A percentile compares a stretch with the other conserved stretches of the same genome.
These are phyloP conservation scores for Helarctos malayanus DNA, from an alignment of 2,797 vertebrate genomes.

Conservation along the genomic window DNA sequence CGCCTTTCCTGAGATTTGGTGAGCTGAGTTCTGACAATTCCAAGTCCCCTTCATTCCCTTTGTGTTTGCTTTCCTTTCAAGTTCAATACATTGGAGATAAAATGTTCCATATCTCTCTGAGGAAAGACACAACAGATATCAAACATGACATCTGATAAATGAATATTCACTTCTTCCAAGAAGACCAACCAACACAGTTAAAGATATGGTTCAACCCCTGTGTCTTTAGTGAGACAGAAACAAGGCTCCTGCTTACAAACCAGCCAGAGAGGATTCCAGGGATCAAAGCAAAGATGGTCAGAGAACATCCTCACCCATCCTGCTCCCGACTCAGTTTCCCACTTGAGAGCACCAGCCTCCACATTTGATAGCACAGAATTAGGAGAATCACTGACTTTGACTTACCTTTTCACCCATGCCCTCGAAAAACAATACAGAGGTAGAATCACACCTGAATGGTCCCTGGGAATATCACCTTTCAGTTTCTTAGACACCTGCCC, in stretches of 20 bases:
- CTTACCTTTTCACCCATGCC: conserved; percentile 5
- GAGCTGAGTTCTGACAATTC: neutral
- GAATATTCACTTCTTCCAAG: neutral
- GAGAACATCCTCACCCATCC: neutral
- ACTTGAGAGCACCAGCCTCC: neutral
- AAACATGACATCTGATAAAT: neutral
- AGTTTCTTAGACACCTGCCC: neutral
- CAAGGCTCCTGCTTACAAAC: neutral
- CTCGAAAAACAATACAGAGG: neutral
- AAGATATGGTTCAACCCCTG: neutral
- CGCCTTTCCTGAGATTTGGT: neutral
- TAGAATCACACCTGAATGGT: neutral
- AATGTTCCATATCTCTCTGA: neutral
- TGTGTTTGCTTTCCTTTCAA: neutral
- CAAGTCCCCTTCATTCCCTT: neutral
- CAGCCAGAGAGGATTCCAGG: neutral
- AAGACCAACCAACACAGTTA: neutral
- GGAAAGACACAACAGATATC: neutral
- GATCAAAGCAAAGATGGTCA: neutral
- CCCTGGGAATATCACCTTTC: neutral
- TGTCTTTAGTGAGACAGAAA: neutral
- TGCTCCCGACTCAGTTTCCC: neutral
- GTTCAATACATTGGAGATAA: neutral
- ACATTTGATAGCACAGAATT: neutral
- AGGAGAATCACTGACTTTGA: neutral